phyloP scores from a whole-genome alignment of 1,140 invertebrate genomes.

The Wiebesia pumilae region DNA sequence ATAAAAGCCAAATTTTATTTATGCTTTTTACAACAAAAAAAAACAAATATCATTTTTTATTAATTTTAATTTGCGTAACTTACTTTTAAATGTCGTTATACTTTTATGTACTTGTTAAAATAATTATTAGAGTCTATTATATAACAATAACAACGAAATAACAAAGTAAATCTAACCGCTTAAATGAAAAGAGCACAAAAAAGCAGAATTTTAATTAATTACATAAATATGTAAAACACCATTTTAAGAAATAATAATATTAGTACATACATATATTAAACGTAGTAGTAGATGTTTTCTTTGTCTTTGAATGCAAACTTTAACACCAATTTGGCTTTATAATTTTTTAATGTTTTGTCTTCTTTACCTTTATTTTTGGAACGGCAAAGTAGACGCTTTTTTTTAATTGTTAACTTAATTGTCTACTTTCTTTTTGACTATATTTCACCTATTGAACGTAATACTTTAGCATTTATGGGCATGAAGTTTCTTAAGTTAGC shows the following conservation, averaged over 20 bases:
- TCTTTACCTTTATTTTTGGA: background rate
- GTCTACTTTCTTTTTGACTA: constrained; percentile 2
- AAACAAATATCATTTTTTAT: background rate
- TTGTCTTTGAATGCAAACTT: background rate
- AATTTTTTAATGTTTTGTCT: background rate
- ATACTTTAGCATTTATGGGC: background rate
- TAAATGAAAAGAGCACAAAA: background rate
- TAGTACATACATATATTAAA: too few relatives aligned
- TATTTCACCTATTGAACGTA: background rate
- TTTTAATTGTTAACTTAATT: background rate
- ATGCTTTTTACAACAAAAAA: background rate
- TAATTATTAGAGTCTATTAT: background rate
- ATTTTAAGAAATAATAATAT: background rate
- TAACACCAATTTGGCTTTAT: background rate
- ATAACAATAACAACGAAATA: background rate
- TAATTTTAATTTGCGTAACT: background rate
- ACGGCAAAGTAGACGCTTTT: background rate
- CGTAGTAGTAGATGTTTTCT: background rate
- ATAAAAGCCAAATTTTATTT: too few relatives aligned
- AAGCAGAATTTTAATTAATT: background rate
- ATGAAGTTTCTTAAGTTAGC: background rate
- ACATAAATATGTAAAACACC: background rate
- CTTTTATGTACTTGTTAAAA: background rate
- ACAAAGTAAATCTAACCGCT: background rate
- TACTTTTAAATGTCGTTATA: background rate